Base-by-base conservation (phyloP, 1,140 invertebrate species). In the Pararge aegeria region DNA sequence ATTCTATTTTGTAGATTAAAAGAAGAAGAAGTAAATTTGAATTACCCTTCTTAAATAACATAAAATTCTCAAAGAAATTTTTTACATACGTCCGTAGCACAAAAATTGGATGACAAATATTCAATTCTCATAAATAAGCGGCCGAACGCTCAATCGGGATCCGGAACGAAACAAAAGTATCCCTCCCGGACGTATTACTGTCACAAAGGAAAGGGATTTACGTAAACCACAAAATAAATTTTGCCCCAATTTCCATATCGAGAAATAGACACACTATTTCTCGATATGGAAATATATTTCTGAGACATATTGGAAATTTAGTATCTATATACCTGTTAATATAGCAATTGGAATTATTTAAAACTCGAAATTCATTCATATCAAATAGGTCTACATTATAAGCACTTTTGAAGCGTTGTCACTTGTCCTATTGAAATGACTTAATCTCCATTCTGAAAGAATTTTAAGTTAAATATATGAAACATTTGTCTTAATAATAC, bases 171-270 rank as follows among this genome's bases (percentile, higher is more conserved):
- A 65, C 63, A 61, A 65, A 64, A 60, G 57, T 65, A 65, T 55
- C 63, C 57, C 63, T 52, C 63, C 44, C 50, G 63, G 57, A 65
- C 51, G 53, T 65, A 65, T 65, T 60, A 65, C 56, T 59, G 63
- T 65, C 63, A 65, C 63, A 65, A 65, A 65, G 57, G 48, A 65
- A 60, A 64, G 42, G 56, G 63, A 60, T 60, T 65, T 65, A 46
- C 56, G 42, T 51, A 60, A 65, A 65, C 63, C 63, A 55, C 63
- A 65, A 65, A 60, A 65, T 65, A 65, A 52, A 60, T 65, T 57
- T 60, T 20, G 44, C 44, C 16, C 10, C 57, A 38, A 37, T 62
- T 48, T 40, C 48, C 46, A n/a, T n/a, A n/a, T n/a, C n/a, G n/a
- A n/a, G n/a, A n/a, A n/a, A n/a, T n/a, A n/a, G n/a, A n/a, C n/a